Conservation (phyloP, 2,888 invertebrate species). For the Andrena bicolor region DNA sequence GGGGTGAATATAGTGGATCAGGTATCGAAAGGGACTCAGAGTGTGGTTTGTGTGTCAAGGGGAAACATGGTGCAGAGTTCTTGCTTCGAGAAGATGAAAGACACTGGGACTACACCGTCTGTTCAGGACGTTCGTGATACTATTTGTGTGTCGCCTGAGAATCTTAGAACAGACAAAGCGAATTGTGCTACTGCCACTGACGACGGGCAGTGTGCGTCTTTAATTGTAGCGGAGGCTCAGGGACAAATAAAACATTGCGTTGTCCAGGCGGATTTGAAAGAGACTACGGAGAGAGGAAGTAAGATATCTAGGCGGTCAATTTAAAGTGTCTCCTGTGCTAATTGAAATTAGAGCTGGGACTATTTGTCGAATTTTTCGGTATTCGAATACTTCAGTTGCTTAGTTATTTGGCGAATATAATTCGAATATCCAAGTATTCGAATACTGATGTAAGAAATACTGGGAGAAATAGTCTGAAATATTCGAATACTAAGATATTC, state of each 20-base stretch:
- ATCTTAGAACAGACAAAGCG: background rate
- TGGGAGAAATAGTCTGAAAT: too few relatives aligned
- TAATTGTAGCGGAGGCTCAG: conserved; percentile 28
- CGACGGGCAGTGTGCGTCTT: conserved; percentile 44
- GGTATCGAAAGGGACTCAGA: conserved; percentile 34
- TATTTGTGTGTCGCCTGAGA: conserved; percentile 12
- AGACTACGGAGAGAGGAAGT: conserved; percentile 2
- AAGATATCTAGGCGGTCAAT: background rate
- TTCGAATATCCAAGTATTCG: too few relatives aligned
- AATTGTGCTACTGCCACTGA: conserved; percentile 53
- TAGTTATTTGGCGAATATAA: too few relatives aligned
- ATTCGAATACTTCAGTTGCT: too few relatives aligned
- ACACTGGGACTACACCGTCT: conserved; percentile 25
- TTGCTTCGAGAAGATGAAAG: conserved; percentile 7
- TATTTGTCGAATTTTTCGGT: too few relatives aligned
- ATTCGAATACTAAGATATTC: too few relatives aligned
- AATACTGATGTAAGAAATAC: too few relatives aligned
- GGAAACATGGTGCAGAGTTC: conserved; percentile 6
- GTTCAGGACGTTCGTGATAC: conserved; percentile 2
- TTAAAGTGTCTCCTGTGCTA: background rate
- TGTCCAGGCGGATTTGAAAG: background rate
- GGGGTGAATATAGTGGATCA: conserved; percentile 30
- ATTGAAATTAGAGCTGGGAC: background rate
- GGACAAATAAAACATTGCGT: conserved; percentile 6
- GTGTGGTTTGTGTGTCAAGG: conserved; percentile 28